Percentiles rank a stretch among this genome's conserved stretches.
Conservation (phyloP, 2,797 vertebrate genomes). For the Cottoperca gobio region DNA sequence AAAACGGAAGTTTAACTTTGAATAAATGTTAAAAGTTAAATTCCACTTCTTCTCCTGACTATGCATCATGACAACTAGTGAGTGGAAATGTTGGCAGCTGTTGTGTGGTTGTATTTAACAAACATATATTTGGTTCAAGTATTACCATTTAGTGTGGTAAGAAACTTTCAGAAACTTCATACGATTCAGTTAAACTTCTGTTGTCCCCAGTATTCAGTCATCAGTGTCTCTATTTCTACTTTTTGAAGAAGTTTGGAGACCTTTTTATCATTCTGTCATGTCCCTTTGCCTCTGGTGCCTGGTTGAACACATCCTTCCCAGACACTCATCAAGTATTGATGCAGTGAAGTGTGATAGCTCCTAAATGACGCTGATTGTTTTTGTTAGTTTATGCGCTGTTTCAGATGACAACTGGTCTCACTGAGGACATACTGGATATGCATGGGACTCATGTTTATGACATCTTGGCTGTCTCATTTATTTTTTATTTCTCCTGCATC, state of each 20-base stretch:
- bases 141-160: neutral
- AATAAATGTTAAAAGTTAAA: too few relatives aligned
- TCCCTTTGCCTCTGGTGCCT: neutral
- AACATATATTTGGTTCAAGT: neutral
- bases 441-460: slow-evolving; percentile 21
- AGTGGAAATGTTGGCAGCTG: slow-evolving; percentile 11
- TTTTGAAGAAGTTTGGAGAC: neutral
- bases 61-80: neutral
- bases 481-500: slow-evolving; percentile 1
- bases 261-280: neutral
- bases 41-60: too few relatives aligned
- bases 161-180: neutral
- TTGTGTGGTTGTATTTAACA: too few relatives aligned
- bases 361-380: slow-evolving; percentile 38
- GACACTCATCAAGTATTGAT: slow-evolving; percentile 53
- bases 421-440: slow-evolving; percentile 14
- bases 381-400: slow-evolving; percentile 21
- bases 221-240: neutral
- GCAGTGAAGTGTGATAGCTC: slow-evolving; percentile 18
- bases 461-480: slow-evolving; percentile 14
- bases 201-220: neutral
- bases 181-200: neutral
- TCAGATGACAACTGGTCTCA: slow-evolving; percentile 32
- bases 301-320: slow-evolving; percentile 27
- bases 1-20: too few relatives aligned